A percentile compares a stretch with the other conserved stretches of the same genome.
Evolutionary conservation across 2,888 invertebrate species (phyloP).

Genomic region (Liodrosophila aerea): DNA sequence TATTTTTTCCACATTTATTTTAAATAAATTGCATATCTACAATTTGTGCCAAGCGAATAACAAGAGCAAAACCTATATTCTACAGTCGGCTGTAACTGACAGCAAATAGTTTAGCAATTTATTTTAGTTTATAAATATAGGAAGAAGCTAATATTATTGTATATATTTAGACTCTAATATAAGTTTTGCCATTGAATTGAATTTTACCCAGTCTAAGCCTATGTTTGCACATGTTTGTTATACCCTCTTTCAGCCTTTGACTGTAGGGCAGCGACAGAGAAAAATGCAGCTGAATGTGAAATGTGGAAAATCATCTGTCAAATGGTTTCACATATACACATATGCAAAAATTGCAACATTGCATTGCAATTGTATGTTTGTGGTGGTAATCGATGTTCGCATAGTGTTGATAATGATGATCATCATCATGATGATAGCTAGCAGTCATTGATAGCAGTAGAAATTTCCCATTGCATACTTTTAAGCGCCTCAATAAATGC

Average conservation of each 20-base stretch:
- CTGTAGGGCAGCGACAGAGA: not conserved
- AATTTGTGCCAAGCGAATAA: conserved; percentile 33
- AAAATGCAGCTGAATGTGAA: conserved; percentile 46
- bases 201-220: no score
- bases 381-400: conserved; percentile 33
- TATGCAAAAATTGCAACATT: conserved; percentile 39
- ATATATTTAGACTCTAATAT: no score
- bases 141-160: no score
- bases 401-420: conserved; percentile 1
- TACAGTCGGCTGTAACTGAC: conserved; percentile 1
- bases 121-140: no score
- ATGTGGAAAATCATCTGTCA: conserved; percentile 70
- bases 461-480: no score
- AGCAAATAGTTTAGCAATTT: not conserved
- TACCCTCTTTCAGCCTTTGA: conserved; percentile 22
- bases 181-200: no score
- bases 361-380: conserved; percentile 23
- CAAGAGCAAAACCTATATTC: conserved; percentile 1
- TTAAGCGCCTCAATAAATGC: no score
- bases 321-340: conserved; percentile 35
- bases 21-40: conserved; percentile 42
- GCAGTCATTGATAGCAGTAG: no score
- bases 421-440: no score
- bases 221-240: no score
- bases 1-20: conserved; percentile 6